Evolutionary conservation across 2,888 invertebrate species (phyloP).

Genomic region (Agrypnus murinus): DNA sequence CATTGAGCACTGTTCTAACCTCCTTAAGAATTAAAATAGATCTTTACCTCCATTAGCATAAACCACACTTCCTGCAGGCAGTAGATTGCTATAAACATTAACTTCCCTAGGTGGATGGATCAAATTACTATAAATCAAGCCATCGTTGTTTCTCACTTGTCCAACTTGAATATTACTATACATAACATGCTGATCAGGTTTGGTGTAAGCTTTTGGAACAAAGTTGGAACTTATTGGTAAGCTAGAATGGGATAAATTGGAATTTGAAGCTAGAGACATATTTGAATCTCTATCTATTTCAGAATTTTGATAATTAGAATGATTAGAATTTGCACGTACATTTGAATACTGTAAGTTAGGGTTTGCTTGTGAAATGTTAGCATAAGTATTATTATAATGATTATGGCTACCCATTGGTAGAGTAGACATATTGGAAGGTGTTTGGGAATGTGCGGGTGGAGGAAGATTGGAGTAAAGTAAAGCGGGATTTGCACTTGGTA

Average conservation of each 20-base stretch:
- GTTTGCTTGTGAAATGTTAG: slow-evolving; percentile 41
- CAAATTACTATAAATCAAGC: slow-evolving; percentile 74
- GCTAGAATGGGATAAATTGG: slow-evolving; percentile 26
- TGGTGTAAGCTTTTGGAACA: slow-evolving; percentile 60
- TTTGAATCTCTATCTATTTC: slow-evolving; percentile 40
- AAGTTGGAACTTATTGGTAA: slow-evolving; percentile 50
- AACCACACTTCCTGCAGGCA: slow-evolving; percentile 53
- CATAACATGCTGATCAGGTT: slow-evolving; percentile 64
- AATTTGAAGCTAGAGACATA: slow-evolving; percentile 28
- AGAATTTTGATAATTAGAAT: slow-evolving; percentile 32
- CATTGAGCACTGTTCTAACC: too few relatives aligned
- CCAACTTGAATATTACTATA: slow-evolving; percentile 67
- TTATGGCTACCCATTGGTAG: slow-evolving; percentile 55
- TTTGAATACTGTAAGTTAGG: slow-evolving; percentile 46
- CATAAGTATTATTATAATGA: slow-evolving; percentile 58
- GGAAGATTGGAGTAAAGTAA: slow-evolving; percentile 67
- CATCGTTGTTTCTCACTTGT: slow-evolving; percentile 69
- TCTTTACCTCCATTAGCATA: slow-evolving; percentile 64
- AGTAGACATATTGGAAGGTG: slow-evolving; percentile 60
- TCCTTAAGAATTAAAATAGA: too few relatives aligned
- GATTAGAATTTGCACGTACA: slow-evolving; percentile 14
- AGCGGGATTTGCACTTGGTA: slow-evolving; percentile 66
- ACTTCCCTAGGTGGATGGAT: slow-evolving; percentile 70
- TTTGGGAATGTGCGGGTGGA: slow-evolving; percentile 61
- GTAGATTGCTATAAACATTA: slow-evolving; percentile 76